Evolutionary conservation across 2,113 vertebrate species (phyloP).

Genomic region (Pseudopipra pipra): DNA sequence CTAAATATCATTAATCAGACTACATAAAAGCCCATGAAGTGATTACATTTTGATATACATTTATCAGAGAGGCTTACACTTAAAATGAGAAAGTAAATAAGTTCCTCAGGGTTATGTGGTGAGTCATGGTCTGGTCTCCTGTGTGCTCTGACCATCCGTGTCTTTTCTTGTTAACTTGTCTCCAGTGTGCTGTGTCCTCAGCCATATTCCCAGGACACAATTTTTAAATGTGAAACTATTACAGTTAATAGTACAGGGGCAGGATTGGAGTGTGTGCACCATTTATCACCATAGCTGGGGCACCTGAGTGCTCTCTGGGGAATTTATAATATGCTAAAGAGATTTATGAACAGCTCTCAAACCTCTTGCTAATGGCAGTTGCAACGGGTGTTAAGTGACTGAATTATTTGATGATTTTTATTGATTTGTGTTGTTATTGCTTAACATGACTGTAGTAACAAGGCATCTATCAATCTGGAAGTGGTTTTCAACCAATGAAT

Average conservation of each 20-base stretch:
- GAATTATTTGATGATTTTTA: conserved; percentile 37
- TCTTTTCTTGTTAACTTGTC: not conserved
- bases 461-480: not conserved
- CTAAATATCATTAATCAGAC: not conserved
- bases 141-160: not conserved
- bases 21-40: not conserved
- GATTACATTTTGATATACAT: not conserved
- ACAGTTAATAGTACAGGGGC: not conserved
- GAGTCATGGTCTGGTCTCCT: not conserved
- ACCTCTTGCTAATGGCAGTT: not conserved
- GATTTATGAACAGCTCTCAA: not conserved
- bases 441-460: not conserved
- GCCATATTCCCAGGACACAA: not conserved
- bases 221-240: not conserved
- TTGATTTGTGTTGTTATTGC: conserved; percentile 14
- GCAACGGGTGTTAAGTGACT: not conserved
- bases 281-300: not conserved
- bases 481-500: not conserved
- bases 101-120: not conserved
- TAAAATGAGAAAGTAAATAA: not conserved
- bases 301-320: not conserved
- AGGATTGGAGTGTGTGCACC: not conserved
- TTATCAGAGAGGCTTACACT: not conserved
- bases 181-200: not conserved
- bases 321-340: not conserved